Conservation (phyloP, 2,113 vertebrate species). For the Ailuropoda melanoleuca region DNA sequence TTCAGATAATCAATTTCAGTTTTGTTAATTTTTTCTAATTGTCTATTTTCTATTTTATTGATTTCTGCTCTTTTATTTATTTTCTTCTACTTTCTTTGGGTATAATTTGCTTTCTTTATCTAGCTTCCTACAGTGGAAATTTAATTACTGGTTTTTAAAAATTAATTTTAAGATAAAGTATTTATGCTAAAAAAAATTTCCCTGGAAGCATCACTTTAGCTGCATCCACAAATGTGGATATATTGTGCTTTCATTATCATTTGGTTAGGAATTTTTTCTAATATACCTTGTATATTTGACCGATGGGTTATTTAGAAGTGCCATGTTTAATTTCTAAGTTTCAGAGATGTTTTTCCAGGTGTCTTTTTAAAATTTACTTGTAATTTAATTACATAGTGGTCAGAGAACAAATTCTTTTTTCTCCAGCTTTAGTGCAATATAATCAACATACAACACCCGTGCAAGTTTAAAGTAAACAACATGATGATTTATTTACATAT, state of each 20-base stretch:
- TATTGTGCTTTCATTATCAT: background rate
- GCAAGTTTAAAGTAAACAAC: background rate
- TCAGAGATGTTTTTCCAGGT: background rate
- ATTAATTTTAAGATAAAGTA: background rate
- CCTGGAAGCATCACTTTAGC: background rate
- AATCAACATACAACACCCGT: background rate
- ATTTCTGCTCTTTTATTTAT: background rate
- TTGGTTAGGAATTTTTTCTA: background rate
- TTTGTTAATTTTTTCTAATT: background rate
- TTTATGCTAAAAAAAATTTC: background rate
- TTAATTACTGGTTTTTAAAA: background rate
- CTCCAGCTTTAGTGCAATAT: background rate
- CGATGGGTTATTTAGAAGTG: background rate
- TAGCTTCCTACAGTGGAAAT: background rate
- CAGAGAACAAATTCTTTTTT: background rate
- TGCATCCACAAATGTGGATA: background rate
- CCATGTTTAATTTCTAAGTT: background rate
- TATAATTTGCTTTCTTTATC: background rate
- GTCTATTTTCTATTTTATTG: background rate
- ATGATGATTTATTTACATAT: background rate
- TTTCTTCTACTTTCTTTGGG: background rate
- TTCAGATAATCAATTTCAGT: background rate
- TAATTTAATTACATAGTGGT: background rate
- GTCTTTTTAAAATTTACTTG: background rate
- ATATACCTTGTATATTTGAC: background rate